Conservation (phyloP, 2,888 invertebrate genomes). For the Drosophila parthenogenetica region DNA sequence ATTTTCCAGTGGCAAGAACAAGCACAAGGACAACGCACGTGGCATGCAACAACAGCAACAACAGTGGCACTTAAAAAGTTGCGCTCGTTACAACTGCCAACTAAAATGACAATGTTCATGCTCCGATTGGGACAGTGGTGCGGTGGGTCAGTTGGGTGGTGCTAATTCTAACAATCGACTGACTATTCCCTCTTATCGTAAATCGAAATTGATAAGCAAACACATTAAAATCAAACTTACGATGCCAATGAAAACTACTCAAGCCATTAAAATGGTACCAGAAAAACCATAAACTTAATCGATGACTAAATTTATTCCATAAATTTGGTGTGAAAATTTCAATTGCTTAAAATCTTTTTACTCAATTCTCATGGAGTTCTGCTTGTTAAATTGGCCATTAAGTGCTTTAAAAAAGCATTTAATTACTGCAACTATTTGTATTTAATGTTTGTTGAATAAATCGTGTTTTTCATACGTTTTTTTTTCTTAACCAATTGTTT, state of each 20-base stretch:
- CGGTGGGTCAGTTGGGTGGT: not conserved
- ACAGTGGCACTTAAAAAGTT: slow-evolving; percentile 57
- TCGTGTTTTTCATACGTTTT: no score
- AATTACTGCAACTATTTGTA: no score
- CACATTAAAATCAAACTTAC: slow-evolving; percentile 34
- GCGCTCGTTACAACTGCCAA: slow-evolving; percentile 45
- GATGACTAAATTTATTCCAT: not conserved
- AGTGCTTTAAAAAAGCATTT: no score
- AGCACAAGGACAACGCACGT: slow-evolving; percentile 32
- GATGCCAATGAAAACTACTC: slow-evolving; percentile 12
- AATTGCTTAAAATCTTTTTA: not conserved
- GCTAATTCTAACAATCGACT: slow-evolving; percentile 41
- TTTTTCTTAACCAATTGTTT: no score
- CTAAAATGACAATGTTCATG: slow-evolving; percentile 34
- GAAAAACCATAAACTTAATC: not conserved
- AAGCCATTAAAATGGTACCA: slow-evolving; percentile 15
- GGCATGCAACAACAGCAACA: slow-evolving; percentile 22
- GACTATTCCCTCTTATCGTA: slow-evolving; percentile 42
- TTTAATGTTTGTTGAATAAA: no score
- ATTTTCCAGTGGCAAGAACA: slow-evolving; percentile 29
- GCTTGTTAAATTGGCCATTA: no score
- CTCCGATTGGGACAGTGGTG: not conserved
- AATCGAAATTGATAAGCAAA: slow-evolving; percentile 53
- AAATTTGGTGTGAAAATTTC: not conserved
- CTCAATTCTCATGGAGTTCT: no score